Percentiles rank a stretch among this genome's conserved stretches.
Evolutionary conservation across 1,140 invertebrate genomes (phyloP).

Genomic region (Ceratoteleas bidentatus): DNA sequence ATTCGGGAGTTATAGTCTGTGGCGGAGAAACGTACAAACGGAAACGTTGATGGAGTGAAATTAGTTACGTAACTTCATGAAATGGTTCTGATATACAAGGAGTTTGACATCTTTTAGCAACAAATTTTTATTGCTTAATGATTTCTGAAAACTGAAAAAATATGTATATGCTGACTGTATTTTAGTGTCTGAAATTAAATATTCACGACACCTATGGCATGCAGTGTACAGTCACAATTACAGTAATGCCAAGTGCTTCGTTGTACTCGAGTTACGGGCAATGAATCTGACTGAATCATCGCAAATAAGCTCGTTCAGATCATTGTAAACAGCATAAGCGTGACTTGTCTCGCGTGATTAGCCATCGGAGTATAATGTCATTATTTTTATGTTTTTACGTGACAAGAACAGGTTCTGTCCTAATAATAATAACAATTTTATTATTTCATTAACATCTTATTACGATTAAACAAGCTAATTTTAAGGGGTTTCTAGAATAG

Average conservation of each 20-base stretch:
- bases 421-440: too few species aligned
- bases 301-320: conserved; percentile 49
- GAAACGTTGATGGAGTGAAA: background rate
- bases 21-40: background rate
- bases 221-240: conserved; percentile 55
- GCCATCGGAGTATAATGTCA: too few species aligned
- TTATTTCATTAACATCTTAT: too few species aligned
- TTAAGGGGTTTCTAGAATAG: too few species aligned
- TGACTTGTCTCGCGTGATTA: too few species aligned
- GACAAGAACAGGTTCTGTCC: too few species aligned
- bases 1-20: background rate
- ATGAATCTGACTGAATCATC: conserved; percentile 59
- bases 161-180: too few species aligned
- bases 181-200: conserved; percentile 55
- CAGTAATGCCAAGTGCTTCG: conserved; percentile 58
- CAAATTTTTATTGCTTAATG: too few species aligned
- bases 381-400: too few species aligned
- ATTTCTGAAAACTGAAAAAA: too few species aligned
- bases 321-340: too few species aligned
- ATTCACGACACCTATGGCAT: conserved; percentile 39
- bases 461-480: too few species aligned
- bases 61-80: background rate
- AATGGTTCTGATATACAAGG: background rate
- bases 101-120: background rate
- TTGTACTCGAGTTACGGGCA: conserved; percentile 62